These are phyloP conservation scores for Phrixothrix hirtus DNA, from an alignment of 2,888 invertebrate species.

Conservation along the genomic window DNA sequence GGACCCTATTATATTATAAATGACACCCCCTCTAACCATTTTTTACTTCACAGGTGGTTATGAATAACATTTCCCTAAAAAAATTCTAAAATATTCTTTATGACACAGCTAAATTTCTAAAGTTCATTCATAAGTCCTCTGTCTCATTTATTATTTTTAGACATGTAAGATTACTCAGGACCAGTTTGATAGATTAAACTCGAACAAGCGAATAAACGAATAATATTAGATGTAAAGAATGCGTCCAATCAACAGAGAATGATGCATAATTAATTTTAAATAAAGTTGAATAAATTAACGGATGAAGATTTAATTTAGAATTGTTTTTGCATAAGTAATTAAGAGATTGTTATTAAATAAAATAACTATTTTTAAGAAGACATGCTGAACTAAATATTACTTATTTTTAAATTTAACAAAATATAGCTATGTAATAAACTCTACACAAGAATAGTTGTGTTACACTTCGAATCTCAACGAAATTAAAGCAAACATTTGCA, in stretches of 20 bases:
- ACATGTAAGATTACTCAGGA: constrained; percentile 25
- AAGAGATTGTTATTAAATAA: no score
- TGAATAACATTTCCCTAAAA: constrained; percentile 37
- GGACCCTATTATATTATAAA: constrained; percentile 29
- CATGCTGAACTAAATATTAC: neutral
- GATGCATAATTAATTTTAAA: constrained; percentile 35
- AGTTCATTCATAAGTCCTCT: constrained; percentile 38
- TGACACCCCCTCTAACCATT: constrained; percentile 30
- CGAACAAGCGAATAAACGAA: constrained; percentile 38
- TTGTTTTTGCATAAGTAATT: no score
- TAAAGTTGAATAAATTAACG: constrained; percentile 31
- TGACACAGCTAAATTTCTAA: constrained; percentile 37
- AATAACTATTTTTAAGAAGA: no score
- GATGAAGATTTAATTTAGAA: no score
- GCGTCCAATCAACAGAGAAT: constrained; percentile 33
- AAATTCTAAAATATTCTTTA: constrained; percentile 38
- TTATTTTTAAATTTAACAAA: constrained; percentile 4
- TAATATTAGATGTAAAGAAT: constrained; percentile 34
- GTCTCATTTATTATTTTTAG: constrained; percentile 38
- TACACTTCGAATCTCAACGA: no score
- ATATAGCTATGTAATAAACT: no score
- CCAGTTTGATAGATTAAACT: constrained; percentile 30
- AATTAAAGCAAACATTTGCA: no score
- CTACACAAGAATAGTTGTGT: no score
- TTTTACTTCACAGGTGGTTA: constrained; percentile 38